Evolutionary conservation across 2,888 invertebrate species (phyloP), one percentile per base, ranked within the genome.

Genomic region (Rhodophaea formosa): DNA sequence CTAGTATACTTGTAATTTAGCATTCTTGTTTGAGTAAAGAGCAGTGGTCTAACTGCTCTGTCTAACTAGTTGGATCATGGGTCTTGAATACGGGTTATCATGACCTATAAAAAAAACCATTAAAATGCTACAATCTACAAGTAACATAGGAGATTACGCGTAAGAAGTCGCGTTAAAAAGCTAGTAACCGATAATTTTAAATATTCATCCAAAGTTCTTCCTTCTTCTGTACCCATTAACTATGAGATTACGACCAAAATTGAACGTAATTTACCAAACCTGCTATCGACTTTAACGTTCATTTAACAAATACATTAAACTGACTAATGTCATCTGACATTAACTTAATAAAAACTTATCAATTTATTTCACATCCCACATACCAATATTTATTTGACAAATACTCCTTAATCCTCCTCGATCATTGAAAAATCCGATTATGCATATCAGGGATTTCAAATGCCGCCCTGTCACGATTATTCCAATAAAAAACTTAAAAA

Each of bases 401-500:
- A 51, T 51, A 51, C 35, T 35, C 16, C 1, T 51, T 51, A 35
- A 51, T 39, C 51, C 51, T 14, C 16, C 16, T 30, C 32, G 52
- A 42, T 53, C 44, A 55, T 45, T 54, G 46, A 55, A 45, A 55
- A 45, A 55, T 45, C 54, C 54, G 54, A 55, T 55, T 55, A 55
- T 55, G 54, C 45, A 55, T 61, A 64, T 64, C 59, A 57, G 54
- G 53, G 32, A 16, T 54, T 61, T 57, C 53, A 29, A 42, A 46
- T 16, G 45, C 44, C 15, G 47, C 39, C 15, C 17, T 47, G 46
- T 49, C 56, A 43, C 14, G 43, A 51, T 49, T 29, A 35, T 43
- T 29, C 46, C 10, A 35, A 56, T 49, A 56, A 56, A 47, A 59
- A 59, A 47, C 43, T 30, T 30, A 58, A n/a, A 61, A 62, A 59